Conservation (phyloP, 1,140 invertebrate species). For the Solenopsis fugax region DNA sequence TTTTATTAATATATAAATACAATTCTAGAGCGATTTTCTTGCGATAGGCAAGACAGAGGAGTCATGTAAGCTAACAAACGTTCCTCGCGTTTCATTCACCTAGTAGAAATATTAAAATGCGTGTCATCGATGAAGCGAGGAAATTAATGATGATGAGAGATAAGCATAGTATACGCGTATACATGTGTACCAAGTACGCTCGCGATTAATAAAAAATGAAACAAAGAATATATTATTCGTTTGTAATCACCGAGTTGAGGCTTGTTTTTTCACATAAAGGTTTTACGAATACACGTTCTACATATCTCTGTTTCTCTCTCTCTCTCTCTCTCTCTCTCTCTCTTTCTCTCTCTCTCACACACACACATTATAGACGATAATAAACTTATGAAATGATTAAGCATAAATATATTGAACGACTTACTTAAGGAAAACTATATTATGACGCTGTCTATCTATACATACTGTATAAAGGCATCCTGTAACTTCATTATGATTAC, state of each 20-base stretch:
- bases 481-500: constrained; percentile 85
- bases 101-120: constrained; percentile 29
- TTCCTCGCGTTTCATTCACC: constrained; percentile 49
- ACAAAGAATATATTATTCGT: constrained; percentile 55
- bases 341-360: constrained; percentile 66
- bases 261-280: constrained; percentile 74
- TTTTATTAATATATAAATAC: constrained; percentile 80
- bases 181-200: constrained; percentile 56
- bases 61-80: constrained; percentile 19
- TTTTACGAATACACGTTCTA: constrained; percentile 79
- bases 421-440: constrained; percentile 82
- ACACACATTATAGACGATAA: constrained; percentile 77
- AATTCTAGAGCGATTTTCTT: constrained; percentile 65
- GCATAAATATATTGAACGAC: constrained; percentile 80
- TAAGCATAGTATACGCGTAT: constrained; percentile 36
- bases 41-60: constrained; percentile 9
- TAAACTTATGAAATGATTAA: constrained; percentile 80
- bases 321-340: constrained; percentile 53
- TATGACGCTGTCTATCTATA: constrained; percentile 85
- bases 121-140: constrained; percentile 39
- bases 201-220: constrained; percentile 39
- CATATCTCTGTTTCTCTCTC: constrained; percentile 78
- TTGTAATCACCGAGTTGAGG: constrained; percentile 63
- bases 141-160: constrained; percentile 19
- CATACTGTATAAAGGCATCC: constrained; percentile 86